Evolutionary conservation across 2,888 invertebrate species (phyloP).

Genomic region (Drosophila acutilabella): DNA sequence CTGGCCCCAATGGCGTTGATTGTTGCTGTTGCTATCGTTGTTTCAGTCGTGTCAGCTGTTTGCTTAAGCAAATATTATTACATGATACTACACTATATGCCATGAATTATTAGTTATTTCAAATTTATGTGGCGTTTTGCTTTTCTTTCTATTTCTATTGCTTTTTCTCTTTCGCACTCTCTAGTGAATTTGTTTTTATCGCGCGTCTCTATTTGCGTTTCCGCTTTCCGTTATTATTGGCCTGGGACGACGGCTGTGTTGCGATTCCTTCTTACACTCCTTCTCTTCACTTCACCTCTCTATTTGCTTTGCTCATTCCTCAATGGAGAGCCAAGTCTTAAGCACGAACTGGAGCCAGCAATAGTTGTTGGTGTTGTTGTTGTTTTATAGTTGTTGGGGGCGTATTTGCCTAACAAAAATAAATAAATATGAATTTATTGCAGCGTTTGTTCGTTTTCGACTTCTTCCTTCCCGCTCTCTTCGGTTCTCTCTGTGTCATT

Average conservation of each 20-base stretch:
- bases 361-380: conserved; percentile 18
- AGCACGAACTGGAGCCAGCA: conserved; percentile 35
- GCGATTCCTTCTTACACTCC: conserved; percentile 43
- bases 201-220: conserved; percentile 75
- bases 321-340: conserved; percentile 45
- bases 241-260: conserved; percentile 41
- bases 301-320: conserved; percentile 29
- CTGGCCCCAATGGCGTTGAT: conserved; percentile 39
- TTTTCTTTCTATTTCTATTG: conserved; percentile 10
- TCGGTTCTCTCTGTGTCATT: conserved; percentile 46
- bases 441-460: conserved; percentile 62
- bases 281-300: conserved; percentile 1
- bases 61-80: conserved; percentile 75
- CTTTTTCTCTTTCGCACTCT: conserved; percentile 1
- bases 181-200: conserved; percentile 60
- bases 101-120: conserved; percentile 74
- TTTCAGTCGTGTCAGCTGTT: conserved; percentile 70
- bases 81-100: conserved; percentile 60
- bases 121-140: conserved; percentile 68
- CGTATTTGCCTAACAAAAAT: conserved; percentile 76
- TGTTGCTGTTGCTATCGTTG: conserved; percentile 44
- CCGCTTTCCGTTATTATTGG: conserved; percentile 70
- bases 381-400: conserved; percentile 61
- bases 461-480: conserved; percentile 18
- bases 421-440: conserved; percentile 79